phyloP scores from a whole-genome alignment of 1,140 invertebrate species.

The Bombus affinis region DNA sequence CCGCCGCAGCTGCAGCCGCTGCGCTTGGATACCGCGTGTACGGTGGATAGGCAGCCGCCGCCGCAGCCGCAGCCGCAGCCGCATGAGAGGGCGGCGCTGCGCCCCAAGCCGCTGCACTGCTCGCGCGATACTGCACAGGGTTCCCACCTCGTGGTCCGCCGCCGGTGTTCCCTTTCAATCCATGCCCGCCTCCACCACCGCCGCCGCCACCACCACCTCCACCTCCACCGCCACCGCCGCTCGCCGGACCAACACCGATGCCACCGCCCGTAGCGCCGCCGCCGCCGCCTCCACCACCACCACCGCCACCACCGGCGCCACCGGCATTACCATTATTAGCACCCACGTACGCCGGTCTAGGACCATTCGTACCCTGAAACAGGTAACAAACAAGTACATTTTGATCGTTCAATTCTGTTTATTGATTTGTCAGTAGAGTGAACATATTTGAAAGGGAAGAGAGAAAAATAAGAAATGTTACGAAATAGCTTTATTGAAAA shows the following conservation, averaged over 20 bases:
- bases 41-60: constrained; percentile 75
- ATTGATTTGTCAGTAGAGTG: background rate
- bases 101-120: constrained; percentile 74
- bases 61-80: constrained; percentile 75
- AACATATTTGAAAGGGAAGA: too few relatives aligned
- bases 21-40: constrained; percentile 79
- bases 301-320: constrained; percentile 68
- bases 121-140: constrained; percentile 79
- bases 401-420: background rate
- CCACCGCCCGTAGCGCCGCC: constrained; percentile 57
- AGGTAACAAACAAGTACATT: background rate
- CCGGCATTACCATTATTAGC: constrained; percentile 80
- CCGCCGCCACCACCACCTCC: constrained; percentile 52
- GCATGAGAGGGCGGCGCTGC: constrained; percentile 74
- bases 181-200: constrained; percentile 69
- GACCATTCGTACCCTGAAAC: constrained; percentile 80
- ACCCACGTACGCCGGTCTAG: constrained; percentile 79
- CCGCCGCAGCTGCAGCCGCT: constrained; percentile 72
- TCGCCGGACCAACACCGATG: constrained; percentile 67
- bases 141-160: constrained; percentile 79
- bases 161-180: constrained; percentile 74
- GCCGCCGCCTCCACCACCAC: constrained; percentile 45
- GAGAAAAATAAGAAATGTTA: too few relatives aligned
- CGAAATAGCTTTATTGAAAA: too few relatives aligned
- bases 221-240: constrained; percentile 45